Conservation (phyloP, 1,140 invertebrate genomes). For the Atta colombica region DNA sequence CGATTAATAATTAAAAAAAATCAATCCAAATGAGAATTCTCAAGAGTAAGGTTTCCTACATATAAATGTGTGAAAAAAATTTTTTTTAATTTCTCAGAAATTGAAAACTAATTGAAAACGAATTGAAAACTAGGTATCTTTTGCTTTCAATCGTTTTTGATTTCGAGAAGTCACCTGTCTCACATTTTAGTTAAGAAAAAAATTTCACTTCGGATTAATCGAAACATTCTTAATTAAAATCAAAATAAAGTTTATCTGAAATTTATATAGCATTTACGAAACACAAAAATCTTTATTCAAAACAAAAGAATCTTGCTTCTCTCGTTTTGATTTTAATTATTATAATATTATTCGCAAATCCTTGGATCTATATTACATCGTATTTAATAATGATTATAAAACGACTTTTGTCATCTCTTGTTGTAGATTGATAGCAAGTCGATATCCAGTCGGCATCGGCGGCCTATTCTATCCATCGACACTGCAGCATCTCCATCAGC, state of each 20-base stretch:
- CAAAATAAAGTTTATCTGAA: not conserved
- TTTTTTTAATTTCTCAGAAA: not conserved
- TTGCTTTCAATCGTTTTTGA: not conserved
- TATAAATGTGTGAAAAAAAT: not conserved
- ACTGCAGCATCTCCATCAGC: constrained; percentile 84
- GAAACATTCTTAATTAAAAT: not conserved
- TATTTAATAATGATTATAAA: not conserved
- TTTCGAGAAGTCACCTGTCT: not conserved
- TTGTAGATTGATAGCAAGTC: constrained; percentile 90
- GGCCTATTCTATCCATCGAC: constrained; percentile 85
- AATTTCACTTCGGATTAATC: not conserved
- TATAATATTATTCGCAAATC: too few species aligned
- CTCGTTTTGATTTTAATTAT: not conserved
- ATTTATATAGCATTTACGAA: not conserved
- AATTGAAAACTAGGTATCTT: not conserved
- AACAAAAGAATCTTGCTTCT: not conserved
- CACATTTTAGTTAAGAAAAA: not conserved
- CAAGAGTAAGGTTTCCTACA: not conserved
- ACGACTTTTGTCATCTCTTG: too few species aligned
- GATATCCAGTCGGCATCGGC: constrained; percentile 89
- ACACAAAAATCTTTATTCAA: not conserved
- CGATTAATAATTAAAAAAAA: not conserved
- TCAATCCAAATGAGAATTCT: not conserved
- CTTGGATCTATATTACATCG: not conserved
- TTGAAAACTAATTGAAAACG: not conserved